Evolutionary conservation across 2,113 vertebrate genomes (phyloP).

Genomic region (Oncorhynchus tshawytscha): DNA sequence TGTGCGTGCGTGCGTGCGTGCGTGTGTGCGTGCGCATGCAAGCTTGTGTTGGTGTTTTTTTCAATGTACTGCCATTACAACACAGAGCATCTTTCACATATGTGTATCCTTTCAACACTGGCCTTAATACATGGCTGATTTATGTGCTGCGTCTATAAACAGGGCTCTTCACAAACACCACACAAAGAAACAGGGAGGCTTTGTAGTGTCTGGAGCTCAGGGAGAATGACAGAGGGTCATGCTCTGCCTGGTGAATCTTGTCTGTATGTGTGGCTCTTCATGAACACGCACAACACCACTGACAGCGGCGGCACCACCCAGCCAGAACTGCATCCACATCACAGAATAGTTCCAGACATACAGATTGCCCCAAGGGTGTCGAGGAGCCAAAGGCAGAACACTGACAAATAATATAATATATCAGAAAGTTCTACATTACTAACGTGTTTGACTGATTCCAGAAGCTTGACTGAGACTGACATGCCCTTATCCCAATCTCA

Average conservation of each 20-base stretch:
- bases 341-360: not conserved
- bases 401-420: not conserved
- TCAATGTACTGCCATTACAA: not conserved
- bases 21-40: not conserved
- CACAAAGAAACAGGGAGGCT: not conserved
- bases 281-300: not conserved
- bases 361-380: not conserved
- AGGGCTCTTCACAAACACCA: not conserved
- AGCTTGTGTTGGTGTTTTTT: not conserved
- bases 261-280: not conserved
- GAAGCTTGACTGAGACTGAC: slow-evolving; percentile 7
- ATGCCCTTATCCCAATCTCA: not conserved
- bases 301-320: not conserved
- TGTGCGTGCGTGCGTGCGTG: not conserved
- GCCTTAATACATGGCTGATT: not conserved
- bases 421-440: not conserved
- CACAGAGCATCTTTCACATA: not conserved
- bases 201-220: slow-evolving; percentile 1
- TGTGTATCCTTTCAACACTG: not conserved
- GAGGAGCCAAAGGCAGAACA: not conserved
- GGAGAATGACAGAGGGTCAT: not conserved
- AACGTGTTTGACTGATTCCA: not conserved
- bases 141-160: not conserved
- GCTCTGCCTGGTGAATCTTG: not conserved
- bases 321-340: not conserved